A percentile compares a stretch with the other conserved stretches of the same genome.
These are phyloP conservation scores for Motacilla tschutschensis DNA, from an alignment of 2,113 vertebrate species.

Conservation along the genomic window DNA sequence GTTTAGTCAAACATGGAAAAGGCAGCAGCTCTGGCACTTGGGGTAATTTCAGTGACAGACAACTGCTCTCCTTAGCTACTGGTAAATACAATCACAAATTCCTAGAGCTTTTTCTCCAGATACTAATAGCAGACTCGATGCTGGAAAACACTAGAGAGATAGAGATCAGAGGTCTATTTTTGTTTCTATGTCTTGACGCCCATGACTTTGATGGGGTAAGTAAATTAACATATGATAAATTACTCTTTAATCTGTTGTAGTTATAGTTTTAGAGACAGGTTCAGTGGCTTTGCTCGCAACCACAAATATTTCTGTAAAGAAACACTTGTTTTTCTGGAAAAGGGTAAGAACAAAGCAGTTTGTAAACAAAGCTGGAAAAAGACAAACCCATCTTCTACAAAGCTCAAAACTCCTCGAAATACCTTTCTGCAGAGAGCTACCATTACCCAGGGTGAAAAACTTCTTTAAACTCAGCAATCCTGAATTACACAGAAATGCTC, in stretches of 20 bases:
- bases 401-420: neutral
- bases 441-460: neutral
- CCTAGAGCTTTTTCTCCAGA: neutral
- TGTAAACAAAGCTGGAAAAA: conserved; percentile 38
- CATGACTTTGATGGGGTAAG: conserved; percentile 40
- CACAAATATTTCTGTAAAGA: conserved; percentile 27
- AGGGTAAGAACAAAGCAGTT: conserved; percentile 25
- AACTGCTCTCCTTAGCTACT: neutral
- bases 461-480: neutral
- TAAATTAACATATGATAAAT: conserved; percentile 42
- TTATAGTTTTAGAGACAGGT: conserved; percentile 3
- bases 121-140: neutral
- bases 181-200: neutral
- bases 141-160: conserved; percentile 25
- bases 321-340: conserved; percentile 13
- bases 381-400: neutral
- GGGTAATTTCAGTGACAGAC: neutral
- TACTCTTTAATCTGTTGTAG: conserved; percentile 32
- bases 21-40: neutral
- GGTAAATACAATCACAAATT: conserved; percentile 9
- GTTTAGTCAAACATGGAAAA: neutral
- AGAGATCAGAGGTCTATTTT: conserved; percentile 46
- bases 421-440: conserved; percentile 13
- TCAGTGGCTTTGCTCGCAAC: conserved; percentile 23
- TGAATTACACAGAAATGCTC: neutral